Evolutionary conservation across 1,140 invertebrate species (phyloP).

Genomic region (Nasonia longicornis): DNA sequence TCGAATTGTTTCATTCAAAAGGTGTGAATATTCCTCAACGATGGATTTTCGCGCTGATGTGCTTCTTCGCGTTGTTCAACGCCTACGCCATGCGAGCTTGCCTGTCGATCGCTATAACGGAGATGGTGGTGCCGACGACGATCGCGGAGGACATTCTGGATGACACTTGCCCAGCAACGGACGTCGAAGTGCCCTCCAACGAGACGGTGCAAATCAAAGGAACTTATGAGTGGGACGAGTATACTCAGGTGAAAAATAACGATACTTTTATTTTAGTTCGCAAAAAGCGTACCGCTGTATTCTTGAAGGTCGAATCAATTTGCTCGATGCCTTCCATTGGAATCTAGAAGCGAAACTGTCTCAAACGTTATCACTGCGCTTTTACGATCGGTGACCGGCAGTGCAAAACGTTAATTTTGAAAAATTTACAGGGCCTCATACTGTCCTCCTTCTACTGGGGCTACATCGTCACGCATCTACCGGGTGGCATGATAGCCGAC

Average conservation of each 20-base stretch:
- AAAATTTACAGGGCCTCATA: conserved; percentile 35
- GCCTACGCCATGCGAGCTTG: conserved; percentile 91
- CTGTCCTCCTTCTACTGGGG: conserved; percentile 41
- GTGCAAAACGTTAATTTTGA: not conserved
- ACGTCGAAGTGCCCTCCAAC: not conserved
- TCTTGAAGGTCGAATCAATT: too few species aligned
- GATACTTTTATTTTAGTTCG: too few species aligned
- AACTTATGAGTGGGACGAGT: conserved; percentile 56
- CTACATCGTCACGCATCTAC: conserved; percentile 39
- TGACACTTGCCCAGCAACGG: conserved; percentile 68
- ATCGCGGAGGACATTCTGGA: conserved; percentile 61
- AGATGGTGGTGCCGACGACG: conserved; percentile 75
- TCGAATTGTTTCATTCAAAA: conserved; percentile 54
- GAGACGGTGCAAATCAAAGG: not conserved
- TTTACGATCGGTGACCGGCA: too few species aligned
- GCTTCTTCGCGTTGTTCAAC: conserved; percentile 85
- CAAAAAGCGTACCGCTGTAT: too few species aligned
- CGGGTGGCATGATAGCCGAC: conserved; percentile 40
- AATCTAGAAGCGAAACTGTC: too few species aligned
- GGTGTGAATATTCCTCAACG: conserved; percentile 78
- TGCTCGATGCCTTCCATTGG: too few species aligned
- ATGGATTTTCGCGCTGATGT: conserved; percentile 85
- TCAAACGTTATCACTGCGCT: too few species aligned
- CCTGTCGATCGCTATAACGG: conserved; percentile 90
- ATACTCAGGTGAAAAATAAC: conserved; percentile 26